These are phyloP conservation scores for Rostratula benghalensis DNA, from an alignment of 2,113 vertebrate genomes.

Conservation along the genomic window DNA sequence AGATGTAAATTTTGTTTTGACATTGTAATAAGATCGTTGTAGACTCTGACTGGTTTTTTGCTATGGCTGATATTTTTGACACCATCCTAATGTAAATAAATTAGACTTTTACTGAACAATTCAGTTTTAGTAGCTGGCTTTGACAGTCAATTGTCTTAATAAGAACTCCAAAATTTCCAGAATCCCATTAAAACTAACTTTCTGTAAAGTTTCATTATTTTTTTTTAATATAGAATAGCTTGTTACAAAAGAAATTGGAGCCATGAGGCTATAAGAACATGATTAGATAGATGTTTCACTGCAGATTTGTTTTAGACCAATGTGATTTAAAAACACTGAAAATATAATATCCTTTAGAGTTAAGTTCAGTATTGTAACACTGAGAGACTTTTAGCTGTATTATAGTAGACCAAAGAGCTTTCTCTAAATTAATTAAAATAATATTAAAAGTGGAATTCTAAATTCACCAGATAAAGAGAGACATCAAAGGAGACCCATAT, in stretches of 20 bases:
- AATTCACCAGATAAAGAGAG: neutral
- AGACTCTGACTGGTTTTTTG: neutral
- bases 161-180: neutral
- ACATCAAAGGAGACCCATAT: neutral
- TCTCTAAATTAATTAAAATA: neutral
- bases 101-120: neutral
- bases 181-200: slow-evolving; percentile 1
- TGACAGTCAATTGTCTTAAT: neutral
- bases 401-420: neutral
- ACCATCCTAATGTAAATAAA: neutral
- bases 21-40: neutral
- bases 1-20: neutral
- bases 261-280: neutral
- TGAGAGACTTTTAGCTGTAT: neutral
- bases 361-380: neutral
- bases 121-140: neutral
- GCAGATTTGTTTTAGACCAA: slow-evolving; percentile 23
- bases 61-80: neutral
- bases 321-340: neutral
- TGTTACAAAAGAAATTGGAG: slow-evolving; percentile 24
- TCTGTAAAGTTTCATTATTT: neutral
- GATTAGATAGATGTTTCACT: slow-evolving; percentile 35
- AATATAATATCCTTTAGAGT: neutral
- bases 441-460: neutral
- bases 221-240: neutral